Evolutionary conservation across 2,113 vertebrate genomes (phyloP), one percentile per base, ranked within the genome.

Genomic region (Petrocephalus microphthalmus): DNA sequence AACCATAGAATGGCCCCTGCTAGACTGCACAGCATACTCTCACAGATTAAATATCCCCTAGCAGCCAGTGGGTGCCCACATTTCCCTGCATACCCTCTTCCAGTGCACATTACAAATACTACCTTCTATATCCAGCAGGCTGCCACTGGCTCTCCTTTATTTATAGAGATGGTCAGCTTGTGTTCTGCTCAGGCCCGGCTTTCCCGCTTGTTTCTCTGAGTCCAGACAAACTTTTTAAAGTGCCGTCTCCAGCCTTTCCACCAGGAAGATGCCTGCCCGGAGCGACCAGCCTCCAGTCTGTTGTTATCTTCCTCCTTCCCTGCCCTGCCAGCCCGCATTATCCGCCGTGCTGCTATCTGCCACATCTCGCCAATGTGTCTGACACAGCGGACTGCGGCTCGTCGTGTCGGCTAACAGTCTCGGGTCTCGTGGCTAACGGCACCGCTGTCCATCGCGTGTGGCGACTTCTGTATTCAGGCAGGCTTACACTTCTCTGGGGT

Each of bases 111-210:
- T 7, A 71, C 2, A 49, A 51, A 33, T 15, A 5, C 45, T 17
- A n/a, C 87, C 25, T 78, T 52, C 19, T 33, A 87, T 51, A 87
- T 53, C 13, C 64, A 19, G 71, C 71, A 37, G 15, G 33, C 60
- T 78, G 15, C n/a, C 6, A 11, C 2, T 60, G 10, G 10, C 4
- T 11, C 10, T 33, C 8, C 37, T 22, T 45, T 56, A 85, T 86
- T 87, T 87, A 71, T 71, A 20, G 15, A 87, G 42, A 85, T 17
- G 60, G 57, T 87, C 60, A 67, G 45, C 71, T 42, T n/a, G 20
- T 25, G 42, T 45, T 47, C 56, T 22, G 29, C 29, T 57, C 29
- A 7, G 54, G 49, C 56, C 56, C 22, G 25, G 56, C 85, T 67
- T 33, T 64, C 57, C 52, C 0, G 11, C 67, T 52, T 33, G 37